Base-by-base conservation (phyloP, 2,797 vertebrate genomes). In the Chelon labrosus region DNA sequence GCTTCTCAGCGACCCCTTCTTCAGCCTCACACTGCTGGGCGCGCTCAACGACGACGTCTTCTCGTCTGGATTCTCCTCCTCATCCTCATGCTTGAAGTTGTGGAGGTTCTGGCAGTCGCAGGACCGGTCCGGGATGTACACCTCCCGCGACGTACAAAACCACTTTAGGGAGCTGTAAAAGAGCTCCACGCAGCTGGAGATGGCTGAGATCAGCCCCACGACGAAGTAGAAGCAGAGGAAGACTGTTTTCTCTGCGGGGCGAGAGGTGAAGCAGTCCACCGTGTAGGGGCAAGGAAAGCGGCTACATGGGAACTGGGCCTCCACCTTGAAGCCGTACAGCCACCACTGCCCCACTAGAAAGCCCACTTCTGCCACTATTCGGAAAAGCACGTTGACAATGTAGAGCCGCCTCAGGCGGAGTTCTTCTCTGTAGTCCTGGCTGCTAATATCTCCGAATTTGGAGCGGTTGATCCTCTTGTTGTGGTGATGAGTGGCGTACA, bases 221-320 rank as follows among this genome's bases (percentile, higher is more conserved):
- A 72, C 70, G 57, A 98, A 98, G 93, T 97, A 98, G 91, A 98
- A 98, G 82, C 94, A 85, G 71, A 98, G 94, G 92, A 98, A 98
- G 84, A 98, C 55, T 0, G 96, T 97, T 90, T 98, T 98, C 93
- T 98, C 97, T 0, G 95, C 95, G 9, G 97, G 96, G 3, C 97
- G 95, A 16, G 97, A 98, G 42, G 96, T 96, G 90, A 96, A 98
- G 93, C 97, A 98, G 88, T 98, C 96, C 70, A 98, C 97, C 0
- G 80, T 95, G 91, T 98, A 94, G 19, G 96, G 97, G 86, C 97
- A 98, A 8, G 97, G 96, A 31, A 89, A 92, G 2, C 93, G 95
- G 41, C 75, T 86, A 84, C 97, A 98, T 14, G 88, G 89, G 77
- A 95, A 96, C 75, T 90, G 95, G 19, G 96, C 91, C 47, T 95